phyloP scores from a whole-genome alignment of 2,888 invertebrate genomes.

The Cylloceria caligata region DNA sequence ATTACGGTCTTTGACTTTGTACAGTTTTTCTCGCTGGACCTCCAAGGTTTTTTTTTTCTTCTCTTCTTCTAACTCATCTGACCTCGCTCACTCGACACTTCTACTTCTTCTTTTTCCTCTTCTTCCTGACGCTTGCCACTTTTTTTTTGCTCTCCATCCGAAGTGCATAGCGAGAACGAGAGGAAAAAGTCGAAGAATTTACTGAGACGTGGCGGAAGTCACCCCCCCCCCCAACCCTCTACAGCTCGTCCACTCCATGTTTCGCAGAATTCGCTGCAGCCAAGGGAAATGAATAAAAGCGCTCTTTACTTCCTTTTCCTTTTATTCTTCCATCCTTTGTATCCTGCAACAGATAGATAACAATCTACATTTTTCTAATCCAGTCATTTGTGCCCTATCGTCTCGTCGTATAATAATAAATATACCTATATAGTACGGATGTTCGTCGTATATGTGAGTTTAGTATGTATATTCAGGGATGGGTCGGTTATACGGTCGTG shows the following conservation, averaged over 20 bases:
- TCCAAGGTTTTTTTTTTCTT: constrained; percentile 32
- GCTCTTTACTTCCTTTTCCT: constrained; percentile 21
- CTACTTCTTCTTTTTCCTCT: constrained; percentile 19
- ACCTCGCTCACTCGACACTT: constrained; percentile 34
- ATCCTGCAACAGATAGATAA: constrained; percentile 70
- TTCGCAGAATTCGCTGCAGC: constrained; percentile 37
- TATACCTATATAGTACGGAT: constrained; percentile 45
- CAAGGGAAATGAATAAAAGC: constrained; percentile 7
- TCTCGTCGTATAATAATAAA: constrained; percentile 52
- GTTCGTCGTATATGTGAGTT: not conserved
- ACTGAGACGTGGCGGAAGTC: constrained; percentile 57
- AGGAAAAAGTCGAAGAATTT: constrained; percentile 57
- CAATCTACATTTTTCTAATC: constrained; percentile 77
- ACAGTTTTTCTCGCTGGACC: constrained; percentile 48
- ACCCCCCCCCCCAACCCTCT: too few species aligned
- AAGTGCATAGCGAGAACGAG: not conserved
- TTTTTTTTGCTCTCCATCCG: constrained; percentile 53
- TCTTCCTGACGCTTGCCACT: constrained; percentile 30
- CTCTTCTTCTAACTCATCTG: constrained; percentile 7
- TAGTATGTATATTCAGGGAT: constrained; percentile 54
- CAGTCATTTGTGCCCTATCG: constrained; percentile 76
- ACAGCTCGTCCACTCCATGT: constrained; percentile 19
- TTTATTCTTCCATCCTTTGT: constrained; percentile 68
- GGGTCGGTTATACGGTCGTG: constrained; percentile 48
- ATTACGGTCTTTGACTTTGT: constrained; percentile 62